Percentiles rank a stretch among this genome's conserved stretches.
phyloP scores from a whole-genome alignment of 2,797 vertebrate species.

The Enteromius argenteus region DNA sequence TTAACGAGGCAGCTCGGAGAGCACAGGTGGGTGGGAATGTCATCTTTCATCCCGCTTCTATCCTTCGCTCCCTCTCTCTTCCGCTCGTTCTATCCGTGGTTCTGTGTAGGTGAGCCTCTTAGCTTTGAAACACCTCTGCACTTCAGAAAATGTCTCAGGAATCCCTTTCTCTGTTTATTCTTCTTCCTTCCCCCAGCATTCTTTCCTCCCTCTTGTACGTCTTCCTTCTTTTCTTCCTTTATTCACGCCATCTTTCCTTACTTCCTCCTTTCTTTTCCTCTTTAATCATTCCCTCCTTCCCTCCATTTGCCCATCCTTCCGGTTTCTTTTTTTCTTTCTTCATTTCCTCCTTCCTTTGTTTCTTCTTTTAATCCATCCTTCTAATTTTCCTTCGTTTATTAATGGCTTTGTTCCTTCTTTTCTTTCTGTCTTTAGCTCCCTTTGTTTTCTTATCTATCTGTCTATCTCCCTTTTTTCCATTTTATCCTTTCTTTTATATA shows the following conservation, averaged over 20 bases:
- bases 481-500: neutral
- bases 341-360: neutral
- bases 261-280: neutral
- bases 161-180: conserved; percentile 24
- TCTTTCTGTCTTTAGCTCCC: neutral
- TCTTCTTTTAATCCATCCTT: neutral
- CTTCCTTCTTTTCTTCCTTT: neutral
- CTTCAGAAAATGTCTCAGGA: conserved; percentile 26
- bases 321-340: neutral
- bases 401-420: neutral
- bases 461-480: neutral
- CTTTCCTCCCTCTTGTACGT: neutral
- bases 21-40: conserved; percentile 71
- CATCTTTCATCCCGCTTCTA: conserved; percentile 74
- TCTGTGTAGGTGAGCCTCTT: conserved; percentile 44
- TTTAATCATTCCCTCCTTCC: neutral
- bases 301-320: neutral
- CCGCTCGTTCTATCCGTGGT: conserved; percentile 48
- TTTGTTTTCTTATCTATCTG: neutral
- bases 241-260: neutral
- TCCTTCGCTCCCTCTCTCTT: conserved; percentile 45
- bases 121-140: conserved; percentile 59
- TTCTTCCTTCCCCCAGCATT: neutral
- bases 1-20: conserved; percentile 65
- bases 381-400: neutral